Evolutionary conservation across 2,888 invertebrate species (phyloP).

Genomic region (Sarcophaga variegata): DNA sequence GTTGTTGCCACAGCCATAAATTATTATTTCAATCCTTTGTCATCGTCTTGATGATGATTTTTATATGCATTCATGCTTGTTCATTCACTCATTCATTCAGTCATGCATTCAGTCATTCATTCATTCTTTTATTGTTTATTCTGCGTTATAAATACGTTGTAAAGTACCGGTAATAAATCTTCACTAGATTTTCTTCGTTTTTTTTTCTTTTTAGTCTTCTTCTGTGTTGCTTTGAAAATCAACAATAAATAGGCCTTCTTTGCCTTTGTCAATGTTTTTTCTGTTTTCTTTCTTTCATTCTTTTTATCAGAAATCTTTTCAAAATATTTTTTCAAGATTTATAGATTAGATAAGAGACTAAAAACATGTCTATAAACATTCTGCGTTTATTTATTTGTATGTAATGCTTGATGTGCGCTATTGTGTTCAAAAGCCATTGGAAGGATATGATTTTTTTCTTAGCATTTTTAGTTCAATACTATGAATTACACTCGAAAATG

Average conservation of each 20-base stretch:
- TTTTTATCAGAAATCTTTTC: conserved; percentile 55
- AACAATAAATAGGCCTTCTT: conserved; percentile 36
- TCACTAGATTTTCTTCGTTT: conserved; percentile 35
- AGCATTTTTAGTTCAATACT: background rate
- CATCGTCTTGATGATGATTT: conserved; percentile 26
- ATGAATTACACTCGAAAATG: conserved; percentile 8
- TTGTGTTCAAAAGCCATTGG: background rate
- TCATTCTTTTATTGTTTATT: conserved; percentile 46
- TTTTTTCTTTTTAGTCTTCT: background rate
- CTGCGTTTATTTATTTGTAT: conserved; percentile 6
- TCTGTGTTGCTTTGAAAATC: conserved; percentile 5
- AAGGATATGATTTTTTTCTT: conserved; percentile 8
- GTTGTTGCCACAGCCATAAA: conserved; percentile 30
- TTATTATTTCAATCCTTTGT: conserved; percentile 59
- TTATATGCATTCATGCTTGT: background rate
- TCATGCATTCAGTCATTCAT: background rate
- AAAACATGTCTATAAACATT: background rate
- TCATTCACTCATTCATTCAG: background rate
- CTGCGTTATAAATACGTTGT: conserved; percentile 53
- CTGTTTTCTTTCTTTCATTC: background rate
- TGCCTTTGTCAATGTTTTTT: background rate
- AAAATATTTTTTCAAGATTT: conserved; percentile 64
- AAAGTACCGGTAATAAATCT: conserved; percentile 66
- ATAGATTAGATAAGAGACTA: conserved; percentile 66
- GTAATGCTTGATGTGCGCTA: background rate